Evolutionary conservation across 2,888 invertebrate genomes (phyloP), one percentile per base, ranked within the genome.

Genomic region (Keiferia lycopersicella): DNA sequence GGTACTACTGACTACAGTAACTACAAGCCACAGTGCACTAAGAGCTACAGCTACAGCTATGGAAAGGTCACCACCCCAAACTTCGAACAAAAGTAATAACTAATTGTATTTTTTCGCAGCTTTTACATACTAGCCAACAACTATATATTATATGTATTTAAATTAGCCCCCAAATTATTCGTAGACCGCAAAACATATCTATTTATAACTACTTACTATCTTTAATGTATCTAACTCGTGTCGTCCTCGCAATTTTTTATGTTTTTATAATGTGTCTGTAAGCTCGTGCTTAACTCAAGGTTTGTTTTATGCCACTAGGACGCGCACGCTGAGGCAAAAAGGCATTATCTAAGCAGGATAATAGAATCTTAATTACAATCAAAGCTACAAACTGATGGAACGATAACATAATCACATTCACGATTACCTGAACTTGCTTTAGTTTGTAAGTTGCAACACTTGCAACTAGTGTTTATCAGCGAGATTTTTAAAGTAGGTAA

Each of bases 1-100:
- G 95, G 95, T 95, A 84, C 20, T 59, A 34, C 34, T 34, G 7
- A 10, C 34, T 34, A 34, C n/a, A n/a, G 3, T n/a, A 20, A 16
- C 16, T 16, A 20, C 20, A 20, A 20, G 50, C 41, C 14, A n/a
- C 41, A 41, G 34, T n/a, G 83, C 57, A 94, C 94, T 22, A 95
- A 94, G 78, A 93, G 93, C 18, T 95, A 95, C 74, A 95, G 95
- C 0, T 26, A 26, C 26, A 26, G 26, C 26, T 4, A 26, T 26
- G 26, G 3, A 26, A 26, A 26, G 26, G 2, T 26, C 26, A 26
- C 26, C 26, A 4, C 26, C 6, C 6, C 2, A 26, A 26, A 26
- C 26, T 26, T 26, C 26, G n/a, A n/a, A n/a, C n/a, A n/a, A n/a
- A n/a, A n/a, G n/a, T n/a, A n/a, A n/a, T n/a, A n/a, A n/a, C n/a